Percentiles rank a stretch among this genome's conserved stretches.
These are phyloP conservation scores for Madoqua kirkii DNA, from an alignment of 2,113 vertebrate species.

Conservation along the genomic window DNA sequence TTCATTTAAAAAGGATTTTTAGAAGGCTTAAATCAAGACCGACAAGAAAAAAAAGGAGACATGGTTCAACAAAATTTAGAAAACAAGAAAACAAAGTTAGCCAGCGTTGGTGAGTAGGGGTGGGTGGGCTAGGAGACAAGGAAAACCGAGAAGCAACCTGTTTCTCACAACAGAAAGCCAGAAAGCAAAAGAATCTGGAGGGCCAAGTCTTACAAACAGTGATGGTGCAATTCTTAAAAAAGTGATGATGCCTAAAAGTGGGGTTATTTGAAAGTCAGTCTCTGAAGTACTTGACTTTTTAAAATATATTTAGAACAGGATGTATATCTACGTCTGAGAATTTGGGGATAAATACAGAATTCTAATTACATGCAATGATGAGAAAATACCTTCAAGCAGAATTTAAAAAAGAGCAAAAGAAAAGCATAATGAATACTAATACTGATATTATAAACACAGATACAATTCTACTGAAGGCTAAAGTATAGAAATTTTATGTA, in stretches of 20 bases:
- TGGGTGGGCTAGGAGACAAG: accelerated
- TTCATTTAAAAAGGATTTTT: neutral
- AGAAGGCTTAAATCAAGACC: neutral
- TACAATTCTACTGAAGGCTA: neutral
- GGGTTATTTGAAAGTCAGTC: neutral
- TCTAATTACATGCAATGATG: neutral
- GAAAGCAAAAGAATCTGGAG: neutral
- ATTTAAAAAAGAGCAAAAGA: neutral
- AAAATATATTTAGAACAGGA: neutral
- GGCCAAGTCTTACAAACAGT: neutral
- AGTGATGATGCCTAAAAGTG: neutral
- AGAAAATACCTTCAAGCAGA: neutral
- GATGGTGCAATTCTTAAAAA: neutral
- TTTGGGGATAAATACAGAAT: neutral
- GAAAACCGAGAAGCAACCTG: neutral
- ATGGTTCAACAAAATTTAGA: neutral
- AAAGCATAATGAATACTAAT: neutral
- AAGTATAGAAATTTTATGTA: neutral
- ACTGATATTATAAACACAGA: neutral
- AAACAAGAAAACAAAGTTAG: neutral
- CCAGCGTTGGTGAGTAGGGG: accelerated
- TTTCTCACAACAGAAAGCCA: neutral
- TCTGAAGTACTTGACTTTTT: neutral
- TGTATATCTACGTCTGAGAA: neutral
- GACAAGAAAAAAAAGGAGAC: neutral